A percentile compares a stretch with the other conserved stretches of the same genome.
Conservation (phyloP, 2,113 vertebrate species). For the Lepus europaeus region DNA sequence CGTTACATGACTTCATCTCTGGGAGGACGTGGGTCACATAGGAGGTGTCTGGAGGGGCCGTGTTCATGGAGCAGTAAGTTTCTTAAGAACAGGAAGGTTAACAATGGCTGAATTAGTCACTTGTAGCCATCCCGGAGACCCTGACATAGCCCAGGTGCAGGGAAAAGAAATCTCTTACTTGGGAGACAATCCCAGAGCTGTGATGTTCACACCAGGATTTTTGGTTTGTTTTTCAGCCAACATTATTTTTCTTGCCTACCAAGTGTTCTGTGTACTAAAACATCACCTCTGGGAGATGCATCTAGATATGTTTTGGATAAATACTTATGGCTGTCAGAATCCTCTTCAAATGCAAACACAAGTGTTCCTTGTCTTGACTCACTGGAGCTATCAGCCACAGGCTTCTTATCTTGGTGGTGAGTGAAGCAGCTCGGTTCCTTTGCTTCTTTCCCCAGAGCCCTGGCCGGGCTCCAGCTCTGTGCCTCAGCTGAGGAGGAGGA, state of each 20-base stretch:
- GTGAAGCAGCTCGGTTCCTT: neutral
- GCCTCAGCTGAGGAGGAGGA: neutral
- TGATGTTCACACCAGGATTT: neutral
- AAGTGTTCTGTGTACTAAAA: constrained; percentile 6
- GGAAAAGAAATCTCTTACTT: neutral
- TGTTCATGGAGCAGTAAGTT: neutral
- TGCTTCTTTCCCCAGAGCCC: neutral
- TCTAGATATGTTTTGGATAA: constrained; percentile 37
- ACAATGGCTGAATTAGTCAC: neutral
- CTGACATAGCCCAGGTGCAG: neutral
- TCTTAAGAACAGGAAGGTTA: neutral
- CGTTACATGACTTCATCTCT: constrained; percentile 51
- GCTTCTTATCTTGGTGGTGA: neutral
- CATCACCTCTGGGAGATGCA: neutral
- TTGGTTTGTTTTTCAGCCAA: neutral
- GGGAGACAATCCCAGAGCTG: neutral
- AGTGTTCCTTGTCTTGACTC: neutral
- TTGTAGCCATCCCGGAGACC: neutral
- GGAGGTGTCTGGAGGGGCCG: neutral
- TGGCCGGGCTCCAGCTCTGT: neutral
- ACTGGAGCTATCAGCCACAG: neutral
- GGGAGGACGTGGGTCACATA: constrained; percentile 11
- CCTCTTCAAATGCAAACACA: constrained; percentile 27
- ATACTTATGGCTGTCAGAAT: neutral
- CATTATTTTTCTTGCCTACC: constrained; percentile 22